Evolutionary conservation across 2,888 invertebrate species (phyloP).

Genomic region (Thalpophila matura): DNA sequence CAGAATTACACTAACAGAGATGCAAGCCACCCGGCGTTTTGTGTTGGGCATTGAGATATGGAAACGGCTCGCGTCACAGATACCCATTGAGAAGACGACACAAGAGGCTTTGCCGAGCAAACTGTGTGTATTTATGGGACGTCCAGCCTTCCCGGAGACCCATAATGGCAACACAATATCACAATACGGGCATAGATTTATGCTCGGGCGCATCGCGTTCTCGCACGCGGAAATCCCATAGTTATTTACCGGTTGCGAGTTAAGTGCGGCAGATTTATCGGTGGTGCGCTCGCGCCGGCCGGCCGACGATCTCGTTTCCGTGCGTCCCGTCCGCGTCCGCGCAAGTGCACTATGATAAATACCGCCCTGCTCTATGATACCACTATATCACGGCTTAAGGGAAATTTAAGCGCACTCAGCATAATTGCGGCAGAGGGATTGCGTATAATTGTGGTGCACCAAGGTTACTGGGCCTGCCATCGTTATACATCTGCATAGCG

Average conservation of each 20-base stretch:
- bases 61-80: slow-evolving; percentile 70
- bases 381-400: slow-evolving; percentile 75
- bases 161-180: slow-evolving; percentile 91
- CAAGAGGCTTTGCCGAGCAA: slow-evolving; percentile 73
- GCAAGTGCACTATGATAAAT: slow-evolving; percentile 77
- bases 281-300: slow-evolving; percentile 76
- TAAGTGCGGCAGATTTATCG: slow-evolving; percentile 91
- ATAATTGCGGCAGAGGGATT: slow-evolving; percentile 69
- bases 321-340: slow-evolving; percentile 75
- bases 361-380: slow-evolving; percentile 72
- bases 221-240: slow-evolving; percentile 91
- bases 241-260: slow-evolving; percentile 91
- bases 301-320: slow-evolving; percentile 87
- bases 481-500: slow-evolving; percentile 59
- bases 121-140: slow-evolving; percentile 85
- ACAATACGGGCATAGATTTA: slow-evolving; percentile 90
- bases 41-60: slow-evolving; percentile 71
- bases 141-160: slow-evolving; percentile 82
- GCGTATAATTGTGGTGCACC: slow-evolving; percentile 62
- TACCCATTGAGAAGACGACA: slow-evolving; percentile 72
- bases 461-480: slow-evolving; percentile 60
- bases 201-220: slow-evolving; percentile 87
- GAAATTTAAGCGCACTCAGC: slow-evolving; percentile 70
- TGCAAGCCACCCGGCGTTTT: slow-evolving; percentile 61
- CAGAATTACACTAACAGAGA: slow-evolving; percentile 58